Base-by-base conservation (phyloP, 1,140 invertebrate genomes). In the Eulimnadia texana region DNA sequence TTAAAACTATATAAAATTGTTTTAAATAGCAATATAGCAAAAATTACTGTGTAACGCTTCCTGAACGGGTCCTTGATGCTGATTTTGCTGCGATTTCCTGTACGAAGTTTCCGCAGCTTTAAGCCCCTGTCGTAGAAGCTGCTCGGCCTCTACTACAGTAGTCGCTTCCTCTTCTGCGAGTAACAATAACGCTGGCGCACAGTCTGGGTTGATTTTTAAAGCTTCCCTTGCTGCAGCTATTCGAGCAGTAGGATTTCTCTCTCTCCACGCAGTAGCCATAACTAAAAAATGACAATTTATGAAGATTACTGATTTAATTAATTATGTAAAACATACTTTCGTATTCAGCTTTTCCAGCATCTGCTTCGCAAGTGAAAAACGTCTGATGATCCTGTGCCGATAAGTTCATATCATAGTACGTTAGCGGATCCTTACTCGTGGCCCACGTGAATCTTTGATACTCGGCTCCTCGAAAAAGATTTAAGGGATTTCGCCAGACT, bases 361-460 rank as follows among this genome's bases (percentile, higher is more conserved):
- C 92, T 60, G 84, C 83, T 73, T 95, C 93, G 73, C 91, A 94
- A 0, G 90, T 94, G 72, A 98, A 98, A 76, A 97, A 97, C 10
- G 92, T 96, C 73, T 98, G 95, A 75, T 98, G 94, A 76, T 98
- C 95, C 76, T 98, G 94, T 16, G 95, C 94, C 1, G 93, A 96
- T 9, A 99, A 76, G 74, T 98, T 99, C 93, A 98, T 98, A 70
- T 98, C 96, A 73, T 98, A 98, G 74, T 95, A 98, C 0, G 96
- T 98, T 24, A 98, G 76, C 0, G 95, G 94, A 67, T 98, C 93
- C 73, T 93, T 94, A 66, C 86, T 88, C 0, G 89, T 93, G 0
- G 85, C 83, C 82, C 84, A 87, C 69, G 85, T 90, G 74, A 94
- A 95, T 33, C 93, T 77, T 67, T 92, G 87, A 76, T 99, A 98